Percentiles rank a stretch among this genome's conserved stretches.
Conservation (phyloP, 2,888 invertebrate species). For the Mimumesa dahlbomi region DNA sequence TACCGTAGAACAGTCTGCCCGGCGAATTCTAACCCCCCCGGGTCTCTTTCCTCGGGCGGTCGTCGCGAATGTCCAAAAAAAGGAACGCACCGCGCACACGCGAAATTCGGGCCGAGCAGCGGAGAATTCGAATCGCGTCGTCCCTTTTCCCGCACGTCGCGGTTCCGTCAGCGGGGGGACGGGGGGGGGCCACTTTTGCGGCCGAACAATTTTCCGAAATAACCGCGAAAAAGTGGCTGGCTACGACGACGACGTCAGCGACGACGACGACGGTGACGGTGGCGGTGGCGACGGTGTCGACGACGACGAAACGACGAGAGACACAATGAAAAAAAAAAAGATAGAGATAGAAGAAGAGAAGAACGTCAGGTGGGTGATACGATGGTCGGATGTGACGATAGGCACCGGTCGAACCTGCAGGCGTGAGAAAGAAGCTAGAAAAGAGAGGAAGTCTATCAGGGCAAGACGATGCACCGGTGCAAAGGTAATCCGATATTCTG, state of each 20-base stretch:
- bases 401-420: constrained; percentile 46
- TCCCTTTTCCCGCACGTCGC: constrained; percentile 1
- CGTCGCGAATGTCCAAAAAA: background rate
- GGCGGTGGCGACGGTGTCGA: too few relatives aligned
- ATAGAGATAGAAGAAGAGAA: background rate
- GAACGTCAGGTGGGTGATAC: too few relatives aligned
- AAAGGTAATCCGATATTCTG: constrained; percentile 72
- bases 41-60: too few relatives aligned
- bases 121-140: constrained; percentile 18
- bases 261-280: too few relatives aligned
- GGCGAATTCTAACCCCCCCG: background rate
- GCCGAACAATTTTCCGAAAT: too few relatives aligned
- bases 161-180: too few relatives aligned
- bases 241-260: too few relatives aligned
- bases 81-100: background rate
- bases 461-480: constrained; percentile 58
- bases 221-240: too few relatives aligned
- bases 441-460: constrained; percentile 62
- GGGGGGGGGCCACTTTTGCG: too few relatives aligned
- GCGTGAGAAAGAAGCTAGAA: constrained; percentile 50
- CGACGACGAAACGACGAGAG: constrained; percentile 12
- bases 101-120: background rate
- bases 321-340: background rate
- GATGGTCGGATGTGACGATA: too few relatives aligned
- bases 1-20: too few relatives aligned